A percentile compares a stretch with the other conserved stretches of the same genome.
Conservation (phyloP, 2,888 invertebrate species). For the Orgyia antiqua region DNA sequence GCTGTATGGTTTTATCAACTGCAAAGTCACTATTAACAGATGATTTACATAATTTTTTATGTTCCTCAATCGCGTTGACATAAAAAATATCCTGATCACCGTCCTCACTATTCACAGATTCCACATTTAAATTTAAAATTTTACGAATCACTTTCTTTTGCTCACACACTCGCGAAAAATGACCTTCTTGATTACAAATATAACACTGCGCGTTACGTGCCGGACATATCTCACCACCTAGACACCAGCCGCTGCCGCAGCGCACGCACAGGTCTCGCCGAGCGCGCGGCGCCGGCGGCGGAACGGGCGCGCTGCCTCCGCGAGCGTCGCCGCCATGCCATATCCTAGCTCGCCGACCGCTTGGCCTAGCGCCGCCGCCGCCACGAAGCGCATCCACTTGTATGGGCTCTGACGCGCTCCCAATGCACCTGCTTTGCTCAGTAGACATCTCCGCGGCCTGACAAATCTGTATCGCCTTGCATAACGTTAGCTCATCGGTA, state of each 20-base stretch:
- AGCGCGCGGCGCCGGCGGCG: background rate
- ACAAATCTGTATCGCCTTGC: slow-evolving; percentile 4
- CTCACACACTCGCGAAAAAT: slow-evolving; percentile 2
- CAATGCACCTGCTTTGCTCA: slow-evolving; percentile 3
- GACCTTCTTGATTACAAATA: background rate
- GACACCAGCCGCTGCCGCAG: background rate
- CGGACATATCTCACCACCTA: background rate
- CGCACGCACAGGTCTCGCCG: background rate
- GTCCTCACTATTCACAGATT: no score
- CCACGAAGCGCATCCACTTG: background rate
- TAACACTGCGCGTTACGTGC: background rate
- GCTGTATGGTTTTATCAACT: no score
- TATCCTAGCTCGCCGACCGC: background rate
- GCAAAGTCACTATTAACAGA: no score
- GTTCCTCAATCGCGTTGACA: no score
- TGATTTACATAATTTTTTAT: no score
- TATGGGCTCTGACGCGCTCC: background rate
- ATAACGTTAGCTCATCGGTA: no score
- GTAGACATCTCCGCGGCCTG: slow-evolving; percentile 6
- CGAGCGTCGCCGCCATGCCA: background rate
- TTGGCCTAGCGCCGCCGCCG: background rate
- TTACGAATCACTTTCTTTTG: no score
- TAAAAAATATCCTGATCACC: no score
- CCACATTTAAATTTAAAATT: no score
- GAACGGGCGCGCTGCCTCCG: background rate